Conservation (phyloP, 2,888 invertebrate genomes). For the Tortricodes alternella region DNA sequence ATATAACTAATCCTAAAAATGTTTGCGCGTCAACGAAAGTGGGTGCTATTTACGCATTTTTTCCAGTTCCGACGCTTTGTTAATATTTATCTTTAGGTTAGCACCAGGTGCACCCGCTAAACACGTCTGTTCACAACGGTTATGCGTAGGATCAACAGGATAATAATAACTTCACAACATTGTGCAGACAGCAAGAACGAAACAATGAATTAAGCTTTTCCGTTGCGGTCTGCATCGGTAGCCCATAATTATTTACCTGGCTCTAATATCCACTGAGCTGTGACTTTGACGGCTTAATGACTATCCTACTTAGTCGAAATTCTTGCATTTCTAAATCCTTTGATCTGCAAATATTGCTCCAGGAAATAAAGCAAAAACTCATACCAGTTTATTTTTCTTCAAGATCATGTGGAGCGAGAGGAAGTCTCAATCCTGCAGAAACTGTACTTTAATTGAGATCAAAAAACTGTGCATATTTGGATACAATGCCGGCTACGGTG, state of each 20-base stretch:
- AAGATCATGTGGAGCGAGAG: slow-evolving; percentile 9
- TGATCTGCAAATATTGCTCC: not conserved
- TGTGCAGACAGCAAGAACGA: slow-evolving; percentile 12
- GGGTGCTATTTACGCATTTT: slow-evolving; percentile 13
- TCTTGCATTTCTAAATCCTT: not conserved
- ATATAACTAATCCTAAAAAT: slow-evolving; percentile 5
- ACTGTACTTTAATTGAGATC: slow-evolving; percentile 20
- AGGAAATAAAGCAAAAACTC: not conserved
- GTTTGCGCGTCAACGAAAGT: slow-evolving; percentile 9
- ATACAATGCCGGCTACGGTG: slow-evolving; percentile 12
- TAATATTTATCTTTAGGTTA: slow-evolving; percentile 19
- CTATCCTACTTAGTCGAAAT: not conserved
- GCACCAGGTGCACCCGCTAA: slow-evolving; percentile 20
- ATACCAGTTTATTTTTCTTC: not conserved
- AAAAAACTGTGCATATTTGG: slow-evolving; percentile 15
- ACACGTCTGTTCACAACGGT: slow-evolving; percentile 5
- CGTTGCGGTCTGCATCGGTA: slow-evolving; percentile 20
- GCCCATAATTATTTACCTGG: slow-evolving; percentile 27
- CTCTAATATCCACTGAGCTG: slow-evolving; percentile 20
- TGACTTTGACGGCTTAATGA: slow-evolving; percentile 14
- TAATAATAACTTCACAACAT: slow-evolving; percentile 21
- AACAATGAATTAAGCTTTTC: slow-evolving; percentile 29
- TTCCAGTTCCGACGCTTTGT: slow-evolving; percentile 5
- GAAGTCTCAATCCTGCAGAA: slow-evolving; percentile 20
- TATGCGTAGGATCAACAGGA: slow-evolving; percentile 19